phyloP scores from a whole-genome alignment of 2,888 invertebrate genomes.

The Lysandra coridon region DNA sequence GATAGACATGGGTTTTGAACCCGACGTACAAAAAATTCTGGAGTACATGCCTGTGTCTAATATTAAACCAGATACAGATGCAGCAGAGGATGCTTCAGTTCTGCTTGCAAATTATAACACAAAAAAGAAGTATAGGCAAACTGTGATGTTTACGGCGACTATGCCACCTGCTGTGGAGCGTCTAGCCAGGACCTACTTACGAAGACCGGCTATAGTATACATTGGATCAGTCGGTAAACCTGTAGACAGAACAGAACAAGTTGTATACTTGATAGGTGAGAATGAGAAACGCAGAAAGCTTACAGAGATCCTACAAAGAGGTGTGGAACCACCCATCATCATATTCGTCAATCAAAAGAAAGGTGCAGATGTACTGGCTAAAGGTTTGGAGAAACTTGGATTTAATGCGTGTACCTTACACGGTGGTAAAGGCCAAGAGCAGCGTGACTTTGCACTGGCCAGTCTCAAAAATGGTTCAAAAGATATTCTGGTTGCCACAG shows the following conservation, averaged over 20 bases:
- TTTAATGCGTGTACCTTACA: slow-evolving; percentile 98
- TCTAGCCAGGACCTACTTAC: slow-evolving; percentile 94
- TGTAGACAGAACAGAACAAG: slow-evolving; percentile 98
- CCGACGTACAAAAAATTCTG: slow-evolving; percentile 97
- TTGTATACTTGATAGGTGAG: slow-evolving; percentile 97
- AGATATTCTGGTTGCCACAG: slow-evolving; percentile 99
- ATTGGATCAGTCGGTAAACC: slow-evolving; percentile 98
- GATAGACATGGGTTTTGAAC: slow-evolving; percentile 99
- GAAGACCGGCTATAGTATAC: slow-evolving; percentile 98
- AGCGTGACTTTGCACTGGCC: slow-evolving; percentile 98
- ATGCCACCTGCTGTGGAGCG: slow-evolving; percentile 99
- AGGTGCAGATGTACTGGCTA: slow-evolving; percentile 98
- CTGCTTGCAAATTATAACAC: slow-evolving; percentile 96
- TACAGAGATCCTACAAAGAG: slow-evolving; percentile 92
- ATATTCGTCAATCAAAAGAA: slow-evolving; percentile 99
- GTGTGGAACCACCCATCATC: slow-evolving; percentile 98
- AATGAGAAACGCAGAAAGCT: slow-evolving; percentile 98
- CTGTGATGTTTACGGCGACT: slow-evolving; percentile 99
- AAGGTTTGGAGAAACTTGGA: slow-evolving; percentile 97
- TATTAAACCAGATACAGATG: slow-evolving; percentile 98
- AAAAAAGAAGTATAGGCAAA: slow-evolving; percentile 98
- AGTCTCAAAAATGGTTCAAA: slow-evolving; percentile 97
- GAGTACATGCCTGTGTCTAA: slow-evolving; percentile 99
- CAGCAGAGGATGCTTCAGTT: slow-evolving; percentile 96
- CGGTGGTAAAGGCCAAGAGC: slow-evolving; percentile 99